A percentile compares a stretch with the other conserved stretches of the same genome.
These are phyloP conservation scores for Panonychus citri DNA, from an alignment of 1,140 invertebrate species.

Conservation along the genomic window DNA sequence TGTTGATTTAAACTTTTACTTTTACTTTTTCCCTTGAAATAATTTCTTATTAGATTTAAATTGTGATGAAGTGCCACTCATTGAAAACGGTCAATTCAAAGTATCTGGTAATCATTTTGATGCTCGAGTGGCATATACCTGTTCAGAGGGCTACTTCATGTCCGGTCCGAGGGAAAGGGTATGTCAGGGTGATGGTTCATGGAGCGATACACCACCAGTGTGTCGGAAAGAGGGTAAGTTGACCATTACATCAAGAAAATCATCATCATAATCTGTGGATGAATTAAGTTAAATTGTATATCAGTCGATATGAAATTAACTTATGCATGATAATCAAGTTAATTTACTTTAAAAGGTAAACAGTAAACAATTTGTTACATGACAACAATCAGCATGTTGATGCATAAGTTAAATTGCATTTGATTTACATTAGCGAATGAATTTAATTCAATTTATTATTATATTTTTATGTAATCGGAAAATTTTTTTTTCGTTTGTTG, in stretches of 20 bases:
- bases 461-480: too few relatives aligned
- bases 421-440: too few relatives aligned
- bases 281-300: not conserved
- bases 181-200: slow-evolving; percentile 73
- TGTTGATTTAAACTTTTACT: too few relatives aligned
- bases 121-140: slow-evolving; percentile 53
- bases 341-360: too few relatives aligned
- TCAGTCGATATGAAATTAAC: not conserved
- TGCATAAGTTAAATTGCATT: too few relatives aligned
- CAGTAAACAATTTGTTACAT: too few relatives aligned
- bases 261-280: not conserved
- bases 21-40: too few relatives aligned
- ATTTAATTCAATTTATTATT: too few relatives aligned
- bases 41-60: slow-evolving; percentile 38
- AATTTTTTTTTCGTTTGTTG: too few relatives aligned
- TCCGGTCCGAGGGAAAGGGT: slow-evolving; percentile 57
- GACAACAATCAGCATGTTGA: too few relatives aligned
- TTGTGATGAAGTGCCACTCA: slow-evolving; percentile 42
- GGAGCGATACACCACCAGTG: slow-evolving; percentile 60
- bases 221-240: slow-evolving; percentile 64
- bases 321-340: too few relatives aligned
- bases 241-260: not conserved
- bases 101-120: slow-evolving; percentile 50
- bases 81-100: slow-evolving; percentile 40
- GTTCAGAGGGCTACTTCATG: slow-evolving; percentile 58